Evolutionary conservation across 2,888 invertebrate genomes (phyloP), one percentile per base, ranked within the genome.

Genomic region (Caenorhabditis sinica): DNA sequence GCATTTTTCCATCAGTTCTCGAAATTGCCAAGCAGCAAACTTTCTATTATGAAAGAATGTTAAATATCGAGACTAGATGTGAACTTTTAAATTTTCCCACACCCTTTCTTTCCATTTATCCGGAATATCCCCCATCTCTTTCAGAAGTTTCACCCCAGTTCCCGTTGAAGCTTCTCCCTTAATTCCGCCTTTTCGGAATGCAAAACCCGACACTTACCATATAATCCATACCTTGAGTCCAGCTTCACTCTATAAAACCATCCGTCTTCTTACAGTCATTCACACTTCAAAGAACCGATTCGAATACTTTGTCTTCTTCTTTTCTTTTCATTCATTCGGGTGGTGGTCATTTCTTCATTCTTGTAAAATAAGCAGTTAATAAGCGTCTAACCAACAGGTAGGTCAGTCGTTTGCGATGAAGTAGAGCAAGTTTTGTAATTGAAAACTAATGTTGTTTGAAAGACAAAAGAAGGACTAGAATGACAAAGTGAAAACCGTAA

Each of bases 361-460:
- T 23, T 66, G 76, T 68, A 49, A 56, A 69, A 69, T 77, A 77
- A 77, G 77, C 77, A 77, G 77, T 77, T 77, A 77, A 77, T 77
- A 77, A 69, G 69, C 69, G 77, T 53, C 49, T 28, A 28, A 23
- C 25, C 28, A 40, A 60, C 15, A 71, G 72, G 72, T 72, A 72
- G 72, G 72, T 72, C 72, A 69, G 51, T 68, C 68, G 8, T 45
- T 17, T 25, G 25, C 8, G 4, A 17, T 11, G 30, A 40, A 56
- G 15, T n/a, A 15, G n/a, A 49, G 23, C 15, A 49, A n/a, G 8
- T 40, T 69, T 56, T 69, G 69, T 33, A 69, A 69, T 68, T n/a
- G n/a, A n/a, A n/a, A n/a, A n/a, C n/a, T n/a, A n/a, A n/a, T n/a
- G n/a, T n/a, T n/a, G n/a, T n/a, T n/a, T n/a, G n/a, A n/a, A n/a